Evolutionary conservation across 2,797 vertebrate genomes (phyloP), one percentile per base, ranked within the genome.

Genomic region (Alcedo atthis): DNA sequence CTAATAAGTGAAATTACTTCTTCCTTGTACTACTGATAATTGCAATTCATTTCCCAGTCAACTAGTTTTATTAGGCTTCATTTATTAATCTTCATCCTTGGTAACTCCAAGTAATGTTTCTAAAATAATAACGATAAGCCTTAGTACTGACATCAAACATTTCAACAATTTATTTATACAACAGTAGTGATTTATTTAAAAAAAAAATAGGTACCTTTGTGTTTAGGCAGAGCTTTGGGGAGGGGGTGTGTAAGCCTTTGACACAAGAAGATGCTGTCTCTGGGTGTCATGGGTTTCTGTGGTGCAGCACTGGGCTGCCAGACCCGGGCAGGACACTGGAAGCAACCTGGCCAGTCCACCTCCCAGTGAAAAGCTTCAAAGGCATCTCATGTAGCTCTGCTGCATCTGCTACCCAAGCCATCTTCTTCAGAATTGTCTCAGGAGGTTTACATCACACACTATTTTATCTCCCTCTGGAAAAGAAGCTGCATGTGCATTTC

Each of bases 251-350:
- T 54, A 28, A 42, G 40, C 55, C 55, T 69, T 53, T 67, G 45
- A 15, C 4, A 7, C 0, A 7, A 74, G 43, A 46, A 70, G 45
- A 20, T 1, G 2, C 19, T 3, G 0, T 59, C 62, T 59, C 32
- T 83, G 61, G 18, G 5, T 83, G 77, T 85, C 24, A 17, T 0
- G 8, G 33, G 22, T 87, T 69, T 82, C 32, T 2, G 49, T 12
- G n/a, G 46, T 61, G 54, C n/a, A 3, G 40, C 2, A 10, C 35
- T 42, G 53, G 46, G 46, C 64, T 76, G 16, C 33, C 25, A n/a
- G 32, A 33, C 40, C 18, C 16, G 4, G 5, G 26, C 15, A 58
- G 17, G 0, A 2, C 6, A 1, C 24, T 59, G 42, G 33, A 9
- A 66, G 54, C 42, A 55, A 28, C 48, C 17, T 63, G 54, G 26